Conservation (phyloP, 2,797 vertebrate species). For the Taeniopygia guttata region DNA sequence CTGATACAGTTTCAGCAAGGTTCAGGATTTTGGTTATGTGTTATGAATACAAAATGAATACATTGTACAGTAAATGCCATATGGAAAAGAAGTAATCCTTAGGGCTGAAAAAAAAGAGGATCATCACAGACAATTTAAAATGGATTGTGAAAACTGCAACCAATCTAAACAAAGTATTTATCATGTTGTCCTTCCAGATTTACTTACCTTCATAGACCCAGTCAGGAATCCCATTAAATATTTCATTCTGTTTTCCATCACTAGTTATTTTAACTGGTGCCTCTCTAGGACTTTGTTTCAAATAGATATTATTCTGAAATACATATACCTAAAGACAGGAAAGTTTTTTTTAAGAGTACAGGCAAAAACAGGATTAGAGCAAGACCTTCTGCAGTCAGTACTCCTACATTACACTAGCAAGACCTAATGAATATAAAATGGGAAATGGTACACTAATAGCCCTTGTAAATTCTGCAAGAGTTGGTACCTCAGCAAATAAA, state of each 20-base stretch:
- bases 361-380: background rate
- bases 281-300: constrained; percentile 77
- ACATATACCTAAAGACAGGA: constrained; percentile 83
- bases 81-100: background rate
- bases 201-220: constrained; percentile 95
- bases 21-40: background rate
- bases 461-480: background rate
- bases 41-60: background rate
- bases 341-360: background rate
- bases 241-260: constrained; percentile 86
- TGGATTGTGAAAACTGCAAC: background rate
- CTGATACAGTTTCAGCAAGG: background rate
- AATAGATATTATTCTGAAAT: constrained; percentile 88
- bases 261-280: constrained; percentile 82
- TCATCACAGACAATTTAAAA: background rate
- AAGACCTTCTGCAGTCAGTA: background rate
- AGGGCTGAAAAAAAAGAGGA: background rate
- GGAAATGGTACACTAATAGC: background rate
- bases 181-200: background rate
- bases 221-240: constrained; percentile 94
- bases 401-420: background rate
- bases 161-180: background rate
- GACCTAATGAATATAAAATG: background rate
- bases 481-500: background rate
- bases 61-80: background rate